Base-by-base conservation (phyloP, 2,888 invertebrate genomes). In the Andrena hattorfiana region DNA sequence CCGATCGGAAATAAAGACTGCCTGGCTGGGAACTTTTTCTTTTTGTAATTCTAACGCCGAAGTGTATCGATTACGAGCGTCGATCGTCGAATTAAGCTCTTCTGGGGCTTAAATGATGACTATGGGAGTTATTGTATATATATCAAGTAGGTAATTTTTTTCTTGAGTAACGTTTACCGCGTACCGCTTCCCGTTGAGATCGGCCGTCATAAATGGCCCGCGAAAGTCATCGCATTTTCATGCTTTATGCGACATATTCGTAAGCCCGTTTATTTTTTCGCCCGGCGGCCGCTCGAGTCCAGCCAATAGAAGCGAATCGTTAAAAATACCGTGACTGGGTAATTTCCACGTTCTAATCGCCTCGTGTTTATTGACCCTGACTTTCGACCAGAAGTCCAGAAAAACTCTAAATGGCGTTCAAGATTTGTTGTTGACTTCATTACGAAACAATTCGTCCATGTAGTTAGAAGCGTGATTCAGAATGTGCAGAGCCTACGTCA, bases 121-220 rank as follows among this genome's bases (percentile, higher is more conserved):
- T 85, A 93, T 93, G 92, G 93, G 93, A 86, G 93, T 93, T 80
- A 93, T 93, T 86, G 91, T 93, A 63, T 93, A 92, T 83, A 91
- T 90, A 87, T 92, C 92, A 90, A 91, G 93, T 93, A 93, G 64
- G 93, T 92, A 87, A 86, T 62, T 68, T 75, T 75, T 74, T 51
- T 13, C 2, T 32, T n/a, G 16, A 42, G 42, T 16, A 42, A 42
- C 42, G 16, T 16, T 13, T 13, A 30, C 0, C 2, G 26, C 6
- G 13, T 16, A 42, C 13, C 10, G 35, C 13, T 16, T 51, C 2
- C 13, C 5, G 13, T 66, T 23, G 13, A 16, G 10, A n/a, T 71
- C 48, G 42, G n/a, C n/a, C 28, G 26, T 48, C 3, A 23, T 1
- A 26, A 48, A 42, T 42, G 3, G 42, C 16, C 42, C 13, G 7